Evolutionary conservation across 2,113 vertebrate species (phyloP), one percentile per base, ranked within the genome.

Genomic region (Accipiter cooperii): DNA sequence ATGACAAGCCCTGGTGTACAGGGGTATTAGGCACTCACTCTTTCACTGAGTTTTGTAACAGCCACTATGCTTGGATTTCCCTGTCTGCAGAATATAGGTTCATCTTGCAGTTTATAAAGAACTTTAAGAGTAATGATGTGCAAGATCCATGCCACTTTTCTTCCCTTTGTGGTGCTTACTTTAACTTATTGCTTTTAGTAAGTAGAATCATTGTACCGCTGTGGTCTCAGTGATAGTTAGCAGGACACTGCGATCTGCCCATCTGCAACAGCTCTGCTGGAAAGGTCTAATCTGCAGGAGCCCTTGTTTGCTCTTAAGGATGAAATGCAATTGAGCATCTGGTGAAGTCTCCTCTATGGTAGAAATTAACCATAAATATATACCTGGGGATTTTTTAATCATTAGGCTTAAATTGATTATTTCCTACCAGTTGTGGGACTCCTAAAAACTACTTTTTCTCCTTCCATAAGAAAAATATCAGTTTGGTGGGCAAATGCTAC

Each of bases 301-400:
- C 66, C 70, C 75, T 95, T 87, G 74, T 97, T 92, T 95, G 78
- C 92, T 94, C 49, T 90, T 73, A 73, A 82, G 87, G 63, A 76
- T 83, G 83, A 83, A 91, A 93, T 66, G 89, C 81, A 94, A 36
- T 80, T 80, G 78, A 95, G 91, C 93, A 94, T 93, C 89, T 96
- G 94, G 77, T 92, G 34, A 89, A 73, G 61, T 51, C 89, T 87
- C 36, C n/a, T 92, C 33, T 44, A 15, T 79, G 70, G 70, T 46
- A 76, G 84, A 83, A 90, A 91, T 85, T 49, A 69, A 42, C 75
- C 80, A 74, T 80, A 92, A 93, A 85, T 87, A 83, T 19, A 65
- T 84, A 87, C 57, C 34, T 54, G 36, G 79, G 88, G 82, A 84
- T 86, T 94, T 96, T 93, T 84, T 29, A 78, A 82, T 89, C 52